A percentile compares a stretch with the other conserved stretches of the same genome.
Conservation (phyloP, 2,797 vertebrate genomes). For the Arnoldichthys spilopterus region DNA sequence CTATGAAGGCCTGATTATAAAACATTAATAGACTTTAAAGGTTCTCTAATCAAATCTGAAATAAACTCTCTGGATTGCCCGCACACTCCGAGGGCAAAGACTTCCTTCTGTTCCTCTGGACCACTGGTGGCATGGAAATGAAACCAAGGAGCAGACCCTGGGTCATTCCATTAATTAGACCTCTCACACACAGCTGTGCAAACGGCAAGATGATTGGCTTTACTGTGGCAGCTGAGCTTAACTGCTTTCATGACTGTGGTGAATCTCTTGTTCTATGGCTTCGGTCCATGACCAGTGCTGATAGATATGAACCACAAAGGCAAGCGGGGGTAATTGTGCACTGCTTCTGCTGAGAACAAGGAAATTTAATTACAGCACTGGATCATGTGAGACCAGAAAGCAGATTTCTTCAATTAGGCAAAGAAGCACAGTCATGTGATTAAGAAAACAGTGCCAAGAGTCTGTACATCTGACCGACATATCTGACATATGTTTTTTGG, state of each 20-base stretch:
- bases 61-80: constrained; percentile 50
- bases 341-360: constrained; percentile 40
- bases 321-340: constrained; percentile 61
- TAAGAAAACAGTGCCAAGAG: not conserved
- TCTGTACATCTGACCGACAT: not conserved
- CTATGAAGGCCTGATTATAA: constrained; percentile 64
- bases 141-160: constrained; percentile 37
- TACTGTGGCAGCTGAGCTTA: not conserved
- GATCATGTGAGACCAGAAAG: constrained; percentile 41
- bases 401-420: constrained; percentile 49
- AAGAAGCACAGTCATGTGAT: not conserved
- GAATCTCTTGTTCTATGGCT: constrained; percentile 46
- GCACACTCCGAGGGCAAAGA: constrained; percentile 32
- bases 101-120: constrained; percentile 13
- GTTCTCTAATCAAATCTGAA: constrained; percentile 65
- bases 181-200: constrained; percentile 22
- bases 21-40: constrained; percentile 62
- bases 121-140: constrained; percentile 44
- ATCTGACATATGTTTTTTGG: not conserved
- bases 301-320: constrained; percentile 59
- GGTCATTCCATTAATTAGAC: constrained; percentile 48
- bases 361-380: constrained; percentile 58
- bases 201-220: constrained; percentile 35
- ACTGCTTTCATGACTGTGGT: constrained; percentile 4
- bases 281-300: constrained; percentile 55